A percentile compares a stretch with the other conserved stretches of the same genome.
phyloP scores from a whole-genome alignment of 2,113 vertebrate genomes.

The Clarias gariepinus region DNA sequence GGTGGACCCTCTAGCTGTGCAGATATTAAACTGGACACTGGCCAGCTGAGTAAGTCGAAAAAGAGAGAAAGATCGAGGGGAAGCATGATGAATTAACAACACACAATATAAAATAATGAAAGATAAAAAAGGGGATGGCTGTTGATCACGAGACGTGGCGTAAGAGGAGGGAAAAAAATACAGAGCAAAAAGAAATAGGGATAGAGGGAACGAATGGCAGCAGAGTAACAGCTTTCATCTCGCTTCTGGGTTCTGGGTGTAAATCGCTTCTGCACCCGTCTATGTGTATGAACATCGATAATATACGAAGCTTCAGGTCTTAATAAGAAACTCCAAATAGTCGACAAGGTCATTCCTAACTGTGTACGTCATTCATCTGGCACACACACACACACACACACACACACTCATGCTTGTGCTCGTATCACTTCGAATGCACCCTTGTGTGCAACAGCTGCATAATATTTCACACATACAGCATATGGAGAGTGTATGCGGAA shows the following conservation, averaged over 20 bases:
- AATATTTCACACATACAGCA: neutral
- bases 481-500: neutral
- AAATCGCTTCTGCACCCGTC: neutral
- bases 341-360: neutral
- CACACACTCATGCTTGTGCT: neutral
- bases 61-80: neutral
- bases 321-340: constrained; percentile 13
- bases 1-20: neutral
- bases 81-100: neutral
- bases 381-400: neutral
- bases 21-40: constrained; percentile 14
- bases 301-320: neutral
- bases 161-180: neutral
- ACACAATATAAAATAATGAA: constrained; percentile 8
- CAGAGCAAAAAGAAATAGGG: neutral
- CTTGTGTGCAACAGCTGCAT: neutral
- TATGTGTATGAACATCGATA: constrained; percentile 16
- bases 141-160: neutral
- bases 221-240: constrained; percentile 8
- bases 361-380: neutral
- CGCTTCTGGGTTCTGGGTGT: neutral
- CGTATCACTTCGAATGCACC: neutral
- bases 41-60: neutral
- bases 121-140: neutral
- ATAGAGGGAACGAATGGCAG: neutral